Evolutionary conservation across 2,797 vertebrate genomes (phyloP), one percentile per base, ranked within the genome.

Genomic region (Poeciliopsis infans): DNA sequence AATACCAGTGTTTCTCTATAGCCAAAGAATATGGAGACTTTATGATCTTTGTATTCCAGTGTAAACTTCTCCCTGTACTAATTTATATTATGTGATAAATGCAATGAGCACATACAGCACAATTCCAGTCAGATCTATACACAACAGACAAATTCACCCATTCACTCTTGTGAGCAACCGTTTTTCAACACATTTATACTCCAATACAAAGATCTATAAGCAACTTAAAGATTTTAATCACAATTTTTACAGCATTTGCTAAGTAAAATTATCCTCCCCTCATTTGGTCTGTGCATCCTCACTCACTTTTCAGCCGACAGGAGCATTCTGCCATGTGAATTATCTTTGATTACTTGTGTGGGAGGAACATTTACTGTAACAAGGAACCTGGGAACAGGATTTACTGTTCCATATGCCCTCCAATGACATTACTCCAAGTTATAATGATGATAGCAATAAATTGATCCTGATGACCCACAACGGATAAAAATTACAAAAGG

Each of bases 371-470:
- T 92, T 90, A 90, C 90, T 80, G 88, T 93, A 92, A 93, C 75
- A 83, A 91, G 88, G 79, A 87, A 85, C 87, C 80, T 88, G 85
- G 90, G 90, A 92, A 90, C 79, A 89, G 78, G 84, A 92, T 91
- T 92, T 90, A 94, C 85, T 74, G 87, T 89, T 93, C 87, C 87
- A 86, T 88, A 87, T 92, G 87, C 86, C 79, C 85, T 85, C 79
- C 84, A 85, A 87, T 90, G 86, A 90, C 90, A 94, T 91, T 90
- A 93, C 78, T 78, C 83, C 76, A 87, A 90, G 83, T 87, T 85
- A 91, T 90, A 84, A 92, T 92, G 89, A 92, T 93, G 87, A 87
- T 87, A 86, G 87, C 84, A 82, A 89, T 92, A 89, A 91, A 93
- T 90, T 85, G 85, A 78, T 78, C 81, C 76, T 89, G 85, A 91